Conservation (phyloP, 2,113 vertebrate genomes). For the Psettodes erumei region DNA sequence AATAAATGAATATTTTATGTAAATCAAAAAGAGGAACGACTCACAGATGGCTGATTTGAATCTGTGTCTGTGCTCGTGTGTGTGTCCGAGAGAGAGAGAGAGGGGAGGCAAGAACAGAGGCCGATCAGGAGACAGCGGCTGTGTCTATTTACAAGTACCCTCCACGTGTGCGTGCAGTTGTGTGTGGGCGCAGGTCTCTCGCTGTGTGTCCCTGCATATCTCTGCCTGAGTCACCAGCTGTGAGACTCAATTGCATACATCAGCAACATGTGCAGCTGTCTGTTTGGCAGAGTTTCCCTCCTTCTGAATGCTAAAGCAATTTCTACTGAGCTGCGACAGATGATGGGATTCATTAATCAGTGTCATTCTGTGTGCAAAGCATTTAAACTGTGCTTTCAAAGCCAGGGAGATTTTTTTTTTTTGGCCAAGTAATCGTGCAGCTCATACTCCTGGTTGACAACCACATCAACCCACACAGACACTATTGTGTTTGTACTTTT, state of each 20-base stretch:
- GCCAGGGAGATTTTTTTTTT: constrained; percentile 60
- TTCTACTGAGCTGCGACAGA: constrained; percentile 73
- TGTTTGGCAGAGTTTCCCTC: constrained; percentile 70
- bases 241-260: constrained; percentile 61
- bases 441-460: constrained; percentile 46
- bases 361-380: constrained; percentile 69
- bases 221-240: constrained; percentile 70
- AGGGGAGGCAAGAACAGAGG: constrained; percentile 49
- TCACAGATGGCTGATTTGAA: constrained; percentile 77
- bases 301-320: constrained; percentile 67
- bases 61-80: constrained; percentile 22
- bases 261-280: constrained; percentile 70
- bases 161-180: constrained; percentile 57
- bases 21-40: constrained; percentile 67
- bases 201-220: constrained; percentile 47
- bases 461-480: constrained; percentile 16
- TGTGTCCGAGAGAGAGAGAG: constrained; percentile 17
- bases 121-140: constrained; percentile 40
- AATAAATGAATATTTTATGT: constrained; percentile 80
- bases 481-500: constrained; percentile 2
- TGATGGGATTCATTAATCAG: constrained; percentile 76
- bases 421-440: constrained; percentile 52
- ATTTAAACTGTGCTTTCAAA: constrained; percentile 61
- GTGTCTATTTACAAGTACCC: constrained; percentile 31
- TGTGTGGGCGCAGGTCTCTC: constrained; percentile 12